phyloP scores from a whole-genome alignment of 2,113 vertebrate genomes.

The Scartelaos histophorus region DNA sequence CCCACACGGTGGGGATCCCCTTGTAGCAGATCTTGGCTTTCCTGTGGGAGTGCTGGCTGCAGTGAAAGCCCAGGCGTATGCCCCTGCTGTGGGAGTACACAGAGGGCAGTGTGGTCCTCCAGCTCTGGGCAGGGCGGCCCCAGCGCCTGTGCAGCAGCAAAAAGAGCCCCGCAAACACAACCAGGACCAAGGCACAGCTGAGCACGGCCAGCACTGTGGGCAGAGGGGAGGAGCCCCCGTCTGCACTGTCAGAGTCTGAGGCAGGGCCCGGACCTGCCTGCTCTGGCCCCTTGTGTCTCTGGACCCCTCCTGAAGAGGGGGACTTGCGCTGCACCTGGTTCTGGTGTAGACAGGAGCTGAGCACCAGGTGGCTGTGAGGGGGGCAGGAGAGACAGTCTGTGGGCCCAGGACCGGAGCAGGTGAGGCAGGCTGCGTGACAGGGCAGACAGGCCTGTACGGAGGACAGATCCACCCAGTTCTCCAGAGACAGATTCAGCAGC shows the following conservation, averaged over 20 bases:
- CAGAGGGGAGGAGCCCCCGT: slow-evolving; percentile 69
- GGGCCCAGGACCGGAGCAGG: slow-evolving; percentile 79
- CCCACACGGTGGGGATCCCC: slow-evolving; percentile 94
- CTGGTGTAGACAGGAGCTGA: slow-evolving; percentile 86
- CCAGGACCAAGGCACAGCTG: slow-evolving; percentile 87
- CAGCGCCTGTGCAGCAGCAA: slow-evolving; percentile 88
- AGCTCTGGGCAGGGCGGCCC: slow-evolving; percentile 73
- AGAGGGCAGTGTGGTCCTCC: slow-evolving; percentile 86
- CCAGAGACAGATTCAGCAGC: slow-evolving; percentile 81
- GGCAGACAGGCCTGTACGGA: slow-evolving; percentile 87
- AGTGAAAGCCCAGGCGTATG: slow-evolving; percentile 60
- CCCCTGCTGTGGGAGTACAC: slow-evolving; percentile 74
- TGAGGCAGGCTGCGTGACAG: slow-evolving; percentile 88
- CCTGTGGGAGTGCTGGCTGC: slow-evolving; percentile 58
- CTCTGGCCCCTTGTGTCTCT: slow-evolving; percentile 16
- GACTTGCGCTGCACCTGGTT: slow-evolving; percentile 91
- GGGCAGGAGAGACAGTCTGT: slow-evolving; percentile 90
- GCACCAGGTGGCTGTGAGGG: slow-evolving; percentile 84
- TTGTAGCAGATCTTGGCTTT: slow-evolving; percentile 86
- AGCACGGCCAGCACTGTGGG: slow-evolving; percentile 83
- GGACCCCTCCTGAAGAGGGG: slow-evolving; percentile 51
- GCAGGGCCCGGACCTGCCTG: slow-evolving; percentile 19
- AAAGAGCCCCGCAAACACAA: slow-evolving; percentile 85
- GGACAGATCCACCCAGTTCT: slow-evolving; percentile 86
- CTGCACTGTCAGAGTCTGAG: slow-evolving; percentile 13